Conservation (phyloP, 2,113 vertebrate species). For the Maccullochella peelii region DNA sequence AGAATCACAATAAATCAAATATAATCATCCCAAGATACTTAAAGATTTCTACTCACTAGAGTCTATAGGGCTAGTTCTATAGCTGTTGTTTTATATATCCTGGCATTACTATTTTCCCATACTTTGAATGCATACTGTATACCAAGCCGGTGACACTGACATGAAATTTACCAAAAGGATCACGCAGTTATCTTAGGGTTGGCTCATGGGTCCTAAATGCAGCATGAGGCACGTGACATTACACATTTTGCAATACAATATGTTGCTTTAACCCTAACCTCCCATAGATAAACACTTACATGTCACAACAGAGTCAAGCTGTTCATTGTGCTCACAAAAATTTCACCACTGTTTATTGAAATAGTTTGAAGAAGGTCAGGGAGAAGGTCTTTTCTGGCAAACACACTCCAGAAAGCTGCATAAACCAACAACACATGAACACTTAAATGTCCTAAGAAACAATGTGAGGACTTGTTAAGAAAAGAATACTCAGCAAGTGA, state of each 20-base stretch:
- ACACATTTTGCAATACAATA: background rate
- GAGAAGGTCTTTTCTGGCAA: background rate
- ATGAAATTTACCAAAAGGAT: background rate
- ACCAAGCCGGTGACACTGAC: background rate
- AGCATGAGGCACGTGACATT: background rate
- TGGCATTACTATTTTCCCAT: too few relatives aligned
- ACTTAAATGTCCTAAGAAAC: slow-evolving; percentile 29
- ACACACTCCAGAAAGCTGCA: slow-evolving; percentile 19
- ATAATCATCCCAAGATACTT: background rate
- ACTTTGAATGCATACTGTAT: background rate
- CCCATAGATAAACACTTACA: background rate
- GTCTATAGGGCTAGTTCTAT: background rate
- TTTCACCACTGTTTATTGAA: slow-evolving; percentile 1
- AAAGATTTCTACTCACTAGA: background rate
- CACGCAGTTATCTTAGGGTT: background rate
- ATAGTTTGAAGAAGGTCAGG: slow-evolving; percentile 40
- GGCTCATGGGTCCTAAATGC: background rate
- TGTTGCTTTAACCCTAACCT: slow-evolving; percentile 3
- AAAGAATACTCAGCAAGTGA: slow-evolving; percentile 26
- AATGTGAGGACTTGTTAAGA: slow-evolving; percentile 20
- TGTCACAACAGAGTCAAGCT: background rate
- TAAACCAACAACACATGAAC: slow-evolving; percentile 26
- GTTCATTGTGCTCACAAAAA: background rate
- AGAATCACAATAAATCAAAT: background rate
- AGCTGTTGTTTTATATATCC: background rate